These are phyloP conservation scores for Doris montereyensis DNA, from an alignment of 2,888 invertebrate genomes.

Conservation along the genomic window DNA sequence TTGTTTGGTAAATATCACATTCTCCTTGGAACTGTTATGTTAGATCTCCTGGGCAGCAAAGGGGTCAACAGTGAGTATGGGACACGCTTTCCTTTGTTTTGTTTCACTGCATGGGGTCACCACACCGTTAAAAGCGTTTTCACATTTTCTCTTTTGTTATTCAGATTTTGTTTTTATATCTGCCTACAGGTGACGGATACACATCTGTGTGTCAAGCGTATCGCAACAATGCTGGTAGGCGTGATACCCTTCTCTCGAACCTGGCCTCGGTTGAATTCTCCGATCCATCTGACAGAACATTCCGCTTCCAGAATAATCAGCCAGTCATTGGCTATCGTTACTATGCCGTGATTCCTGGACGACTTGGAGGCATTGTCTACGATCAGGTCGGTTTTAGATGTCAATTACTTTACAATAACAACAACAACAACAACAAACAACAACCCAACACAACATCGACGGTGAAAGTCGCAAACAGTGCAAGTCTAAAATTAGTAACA, in stretches of 20 bases:
- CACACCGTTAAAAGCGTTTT: neutral
- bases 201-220: constrained; percentile 63
- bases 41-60: too few species aligned
- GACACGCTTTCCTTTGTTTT: too few species aligned
- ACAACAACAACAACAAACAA: too few species aligned
- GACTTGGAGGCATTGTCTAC: constrained; percentile 44
- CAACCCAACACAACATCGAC: too few species aligned
- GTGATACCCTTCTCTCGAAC: constrained; percentile 50
- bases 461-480: too few species aligned
- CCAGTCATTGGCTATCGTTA: constrained; percentile 63
- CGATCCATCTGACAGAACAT: constrained; percentile 56
- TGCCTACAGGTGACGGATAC: constrained; percentile 56
- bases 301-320: constrained; percentile 58
- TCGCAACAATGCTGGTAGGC: constrained; percentile 48
- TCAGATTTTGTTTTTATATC: neutral
- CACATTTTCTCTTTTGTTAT: neutral
- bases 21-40: too few species aligned
- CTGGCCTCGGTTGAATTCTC: constrained; percentile 56
- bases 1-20: too few species aligned
- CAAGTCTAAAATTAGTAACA: too few species aligned
- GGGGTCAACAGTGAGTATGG: too few species aligned
- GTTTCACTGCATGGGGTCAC: neutral
- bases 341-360: constrained; percentile 47
- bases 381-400: constrained; percentile 43
- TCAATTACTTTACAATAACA: too few species aligned